Percentiles rank a stretch among this genome's conserved stretches.
Evolutionary conservation across 2,113 vertebrate species (phyloP).

Genomic region (Oenanthe oenanthe): DNA sequence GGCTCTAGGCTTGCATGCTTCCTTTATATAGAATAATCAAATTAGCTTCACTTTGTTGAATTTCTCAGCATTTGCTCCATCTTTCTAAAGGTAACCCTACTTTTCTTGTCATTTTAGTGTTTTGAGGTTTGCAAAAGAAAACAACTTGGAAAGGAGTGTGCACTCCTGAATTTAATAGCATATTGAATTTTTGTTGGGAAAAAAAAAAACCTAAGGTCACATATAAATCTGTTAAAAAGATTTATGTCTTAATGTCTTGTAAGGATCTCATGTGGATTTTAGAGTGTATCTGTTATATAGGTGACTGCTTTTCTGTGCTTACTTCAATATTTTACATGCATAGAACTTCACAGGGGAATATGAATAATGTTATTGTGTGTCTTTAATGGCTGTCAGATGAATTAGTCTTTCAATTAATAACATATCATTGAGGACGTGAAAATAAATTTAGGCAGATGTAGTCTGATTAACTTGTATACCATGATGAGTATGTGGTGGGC

Average conservation of each 20-base stretch:
- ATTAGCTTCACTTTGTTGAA: neutral
- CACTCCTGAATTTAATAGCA: neutral
- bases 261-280: neutral
- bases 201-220: neutral
- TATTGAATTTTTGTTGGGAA: neutral
- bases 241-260: neutral
- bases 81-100: neutral
- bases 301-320: neutral
- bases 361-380: constrained; percentile 18
- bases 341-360: constrained; percentile 30
- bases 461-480: neutral
- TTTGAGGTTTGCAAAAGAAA: neutral
- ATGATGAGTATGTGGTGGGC: neutral
- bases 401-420: constrained; percentile 56
- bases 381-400: constrained; percentile 44
- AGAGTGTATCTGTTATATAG: neutral
- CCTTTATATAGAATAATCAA: neutral
- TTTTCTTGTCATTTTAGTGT: neutral
- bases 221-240: neutral
- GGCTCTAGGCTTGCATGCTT: neutral
- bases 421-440: constrained; percentile 9
- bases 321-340: neutral
- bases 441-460: constrained; percentile 39
- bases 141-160: neutral
- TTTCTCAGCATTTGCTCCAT: neutral